Percentiles rank a stretch among this genome's conserved stretches.
phyloP scores from a whole-genome alignment of 2,113 vertebrate genomes.

The Nipponia nippon region DNA sequence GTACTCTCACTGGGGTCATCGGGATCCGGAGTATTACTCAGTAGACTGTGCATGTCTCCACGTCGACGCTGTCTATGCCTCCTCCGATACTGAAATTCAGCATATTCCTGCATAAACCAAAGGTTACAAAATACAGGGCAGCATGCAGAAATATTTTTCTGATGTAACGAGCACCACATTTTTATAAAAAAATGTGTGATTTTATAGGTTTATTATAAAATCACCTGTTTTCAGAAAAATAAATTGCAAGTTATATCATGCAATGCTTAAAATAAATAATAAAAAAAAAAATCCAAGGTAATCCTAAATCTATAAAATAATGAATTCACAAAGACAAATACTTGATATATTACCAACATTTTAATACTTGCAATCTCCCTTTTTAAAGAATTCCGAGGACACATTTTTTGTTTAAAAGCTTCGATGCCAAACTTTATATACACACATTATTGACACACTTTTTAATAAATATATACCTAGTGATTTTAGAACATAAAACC shows the following conservation, averaged over 20 bases:
- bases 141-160: constrained; percentile 73
- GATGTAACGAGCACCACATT: constrained; percentile 34
- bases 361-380: constrained; percentile 67
- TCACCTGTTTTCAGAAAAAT: constrained; percentile 60
- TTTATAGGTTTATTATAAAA: constrained; percentile 75
- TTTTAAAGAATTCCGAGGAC: neutral
- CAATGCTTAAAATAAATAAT: constrained; percentile 29
- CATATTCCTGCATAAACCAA: constrained; percentile 90
- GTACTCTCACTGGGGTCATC: constrained; percentile 86
- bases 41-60: constrained; percentile 90
- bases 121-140: constrained; percentile 78
- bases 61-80: constrained; percentile 89
- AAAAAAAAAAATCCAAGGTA: neutral
- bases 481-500: neutral
- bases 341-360: neutral
- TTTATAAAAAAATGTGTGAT: constrained; percentile 70
- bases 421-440: neutral
- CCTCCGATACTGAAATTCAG: constrained; percentile 97
- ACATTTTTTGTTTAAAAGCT: neutral
- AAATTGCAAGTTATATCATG: constrained; percentile 60
- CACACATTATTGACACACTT: neutral
- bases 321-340: neutral
- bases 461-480: neutral
- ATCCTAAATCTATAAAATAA: neutral
- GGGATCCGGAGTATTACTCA: constrained; percentile 84